Conservation (phyloP, 2,888 invertebrate species). For the Deilephila porcellus region DNA sequence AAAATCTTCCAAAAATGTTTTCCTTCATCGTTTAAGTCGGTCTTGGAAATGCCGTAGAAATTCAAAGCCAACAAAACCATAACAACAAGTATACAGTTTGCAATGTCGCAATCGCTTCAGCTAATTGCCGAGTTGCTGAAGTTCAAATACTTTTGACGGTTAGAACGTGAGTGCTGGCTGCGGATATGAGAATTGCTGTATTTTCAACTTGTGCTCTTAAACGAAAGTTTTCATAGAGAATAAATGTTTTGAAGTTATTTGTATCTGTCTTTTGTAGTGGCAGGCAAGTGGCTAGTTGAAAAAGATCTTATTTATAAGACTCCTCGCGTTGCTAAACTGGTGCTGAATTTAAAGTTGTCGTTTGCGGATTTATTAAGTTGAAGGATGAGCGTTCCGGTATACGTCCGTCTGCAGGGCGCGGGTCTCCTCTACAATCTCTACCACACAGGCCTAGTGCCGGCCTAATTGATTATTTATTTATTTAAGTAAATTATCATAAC, state of each 20-base stretch:
- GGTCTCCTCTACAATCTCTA: too few species aligned
- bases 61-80: not conserved
- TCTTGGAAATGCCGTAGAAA: not conserved
- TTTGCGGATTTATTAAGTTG: too few species aligned
- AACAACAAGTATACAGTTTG: not conserved
- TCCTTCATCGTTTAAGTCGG: too few species aligned
- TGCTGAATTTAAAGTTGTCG: not conserved
- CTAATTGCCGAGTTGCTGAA: slow-evolving; percentile 4
- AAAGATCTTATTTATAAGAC: not conserved
- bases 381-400: too few species aligned
- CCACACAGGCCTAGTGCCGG: too few species aligned
- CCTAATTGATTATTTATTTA: too few species aligned
- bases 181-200: not conserved
- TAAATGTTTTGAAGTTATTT: slow-evolving; percentile 10
- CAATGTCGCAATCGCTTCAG: slow-evolving; percentile 4
- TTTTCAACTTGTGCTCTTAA: slow-evolving; percentile 13
- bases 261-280: not conserved
- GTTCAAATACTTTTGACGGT: slow-evolving; percentile 5
- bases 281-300: not conserved
- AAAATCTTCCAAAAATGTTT: not conserved
- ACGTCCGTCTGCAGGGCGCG: too few species aligned
- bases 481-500: too few species aligned
- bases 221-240: slow-evolving; percentile 8
- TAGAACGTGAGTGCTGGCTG: not conserved
- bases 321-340: not conserved